Evolutionary conservation across 2,888 invertebrate genomes (phyloP).

Genomic region (Pandemis cinnamomeana): DNA sequence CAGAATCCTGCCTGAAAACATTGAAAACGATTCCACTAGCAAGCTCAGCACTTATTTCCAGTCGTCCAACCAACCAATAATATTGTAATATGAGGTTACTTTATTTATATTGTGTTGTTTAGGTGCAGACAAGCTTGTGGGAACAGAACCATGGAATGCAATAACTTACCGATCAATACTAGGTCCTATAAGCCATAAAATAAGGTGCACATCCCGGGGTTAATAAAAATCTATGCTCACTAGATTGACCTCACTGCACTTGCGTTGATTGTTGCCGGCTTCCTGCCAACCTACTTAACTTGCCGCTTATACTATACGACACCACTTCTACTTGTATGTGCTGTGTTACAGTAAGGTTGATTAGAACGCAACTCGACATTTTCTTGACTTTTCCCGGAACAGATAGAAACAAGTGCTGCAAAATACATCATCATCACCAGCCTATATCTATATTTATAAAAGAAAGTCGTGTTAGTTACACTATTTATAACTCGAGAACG

Average conservation of each 20-base stretch:
- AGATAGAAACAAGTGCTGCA: too few relatives aligned
- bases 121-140: background rate
- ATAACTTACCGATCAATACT: background rate
- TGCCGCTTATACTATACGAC: background rate
- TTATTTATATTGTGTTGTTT: conserved; percentile 3
- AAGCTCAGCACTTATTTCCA: too few relatives aligned
- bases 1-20: too few relatives aligned
- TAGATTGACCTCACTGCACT: conserved; percentile 29
- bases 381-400: too few relatives aligned
- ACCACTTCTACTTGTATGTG: background rate
- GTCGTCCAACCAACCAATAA: too few relatives aligned
- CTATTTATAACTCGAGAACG: too few relatives aligned
- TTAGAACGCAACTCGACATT: too few relatives aligned
- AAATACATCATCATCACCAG: too few relatives aligned
- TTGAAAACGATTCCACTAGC: too few relatives aligned
- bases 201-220: background rate
- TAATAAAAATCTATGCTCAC: conserved; percentile 14
- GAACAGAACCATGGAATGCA: background rate
- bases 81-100: background rate
- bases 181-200: background rate
- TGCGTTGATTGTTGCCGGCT: conserved; percentile 24
- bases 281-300: conserved; percentile 23
- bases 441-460: too few relatives aligned
- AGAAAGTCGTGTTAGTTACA: too few relatives aligned
- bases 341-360: background rate